Base-by-base conservation (phyloP, 2,888 invertebrate genomes). In the Mantis religiosa region DNA sequence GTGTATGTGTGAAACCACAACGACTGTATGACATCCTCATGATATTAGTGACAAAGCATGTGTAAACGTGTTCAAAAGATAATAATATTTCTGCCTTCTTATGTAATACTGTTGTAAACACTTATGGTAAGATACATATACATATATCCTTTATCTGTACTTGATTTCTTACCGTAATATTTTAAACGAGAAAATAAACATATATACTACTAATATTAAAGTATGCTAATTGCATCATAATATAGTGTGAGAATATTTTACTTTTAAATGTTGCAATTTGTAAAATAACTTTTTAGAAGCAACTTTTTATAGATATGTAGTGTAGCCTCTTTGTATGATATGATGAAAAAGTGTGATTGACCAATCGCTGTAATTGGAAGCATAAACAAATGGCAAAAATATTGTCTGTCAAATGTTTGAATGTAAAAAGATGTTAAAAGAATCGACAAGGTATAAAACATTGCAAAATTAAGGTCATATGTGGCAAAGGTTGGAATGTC, bases 341-440 rank as follows among this genome's bases (percentile, higher is more conserved):
- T 34, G 82, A 82, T 34, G n/a, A 6, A 34, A 82, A 34, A 34
- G 82, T 30, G 82, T 82, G 82, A 87, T 82, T 87, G 82, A 82
- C 28, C 82, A 20, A 82, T 82, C n/a, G 15, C 82, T 27, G 34
- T 27, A 87, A 84, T 20, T 34, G 41, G 87, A 85, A 30, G 41
- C 28, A 84, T 86, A 89, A 86, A 86, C 86, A 54, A 87, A 83
- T 89, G 89, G 86, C 87, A 89, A 83, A 30, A 85, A 71, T 71
- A 71, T 9, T 71, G 15, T 71, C 54, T 71, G 3, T 71, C 54
- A 71, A 89, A 86, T 86, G 89, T 89, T 87, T 86, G 89, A 87
- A 89, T 89, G 86, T 89, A 89, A 89, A 41, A 89, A 82, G 86
- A 34, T 87, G 47, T 47, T n/a, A 82, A n/a, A 83, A 54, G 88